phyloP scores from a whole-genome alignment of 2,797 vertebrate genomes.

The Hirundo rustica region DNA sequence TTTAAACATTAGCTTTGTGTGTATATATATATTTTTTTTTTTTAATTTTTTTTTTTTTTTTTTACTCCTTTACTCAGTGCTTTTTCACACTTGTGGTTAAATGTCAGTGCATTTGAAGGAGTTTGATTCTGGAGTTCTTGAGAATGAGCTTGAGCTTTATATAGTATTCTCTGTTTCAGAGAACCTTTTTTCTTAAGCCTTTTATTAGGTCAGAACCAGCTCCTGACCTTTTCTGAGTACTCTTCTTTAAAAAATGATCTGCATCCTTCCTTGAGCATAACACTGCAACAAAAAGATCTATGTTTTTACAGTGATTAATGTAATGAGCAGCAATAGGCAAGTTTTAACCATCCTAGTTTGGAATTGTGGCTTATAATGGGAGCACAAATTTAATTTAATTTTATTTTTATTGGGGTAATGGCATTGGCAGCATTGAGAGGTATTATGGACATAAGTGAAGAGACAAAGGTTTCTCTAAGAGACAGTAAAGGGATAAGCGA shows the following conservation, averaged over 20 bases:
- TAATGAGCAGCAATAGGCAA: not conserved
- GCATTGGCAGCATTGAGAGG: not conserved
- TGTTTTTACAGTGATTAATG: not conserved
- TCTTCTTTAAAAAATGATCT: not conserved
- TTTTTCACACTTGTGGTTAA: constrained; percentile 3
- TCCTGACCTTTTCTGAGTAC: not conserved
- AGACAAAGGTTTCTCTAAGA: not conserved
- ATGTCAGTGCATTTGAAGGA: not conserved
- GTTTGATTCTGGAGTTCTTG: not conserved
- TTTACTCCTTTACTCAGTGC: not conserved
- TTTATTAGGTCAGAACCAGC: not conserved
- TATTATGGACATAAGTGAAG: not conserved
- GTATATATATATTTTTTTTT: too few relatives aligned
- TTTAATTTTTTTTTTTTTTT: not conserved
- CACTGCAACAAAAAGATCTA: not conserved
- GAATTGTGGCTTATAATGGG: not conserved
- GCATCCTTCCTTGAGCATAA: not conserved
- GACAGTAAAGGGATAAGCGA: not conserved
- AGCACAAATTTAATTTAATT: not conserved
- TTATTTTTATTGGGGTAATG: not conserved
- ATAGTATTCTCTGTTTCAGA: not conserved
- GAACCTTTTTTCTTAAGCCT: constrained; percentile 1
- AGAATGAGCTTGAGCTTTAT: not conserved
- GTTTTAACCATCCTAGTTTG: not conserved
- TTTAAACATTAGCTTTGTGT: constrained; percentile 7